These are phyloP conservation scores for Anomalospiza imberbis DNA, from an alignment of 2,797 vertebrate genomes.

Conservation along the genomic window DNA sequence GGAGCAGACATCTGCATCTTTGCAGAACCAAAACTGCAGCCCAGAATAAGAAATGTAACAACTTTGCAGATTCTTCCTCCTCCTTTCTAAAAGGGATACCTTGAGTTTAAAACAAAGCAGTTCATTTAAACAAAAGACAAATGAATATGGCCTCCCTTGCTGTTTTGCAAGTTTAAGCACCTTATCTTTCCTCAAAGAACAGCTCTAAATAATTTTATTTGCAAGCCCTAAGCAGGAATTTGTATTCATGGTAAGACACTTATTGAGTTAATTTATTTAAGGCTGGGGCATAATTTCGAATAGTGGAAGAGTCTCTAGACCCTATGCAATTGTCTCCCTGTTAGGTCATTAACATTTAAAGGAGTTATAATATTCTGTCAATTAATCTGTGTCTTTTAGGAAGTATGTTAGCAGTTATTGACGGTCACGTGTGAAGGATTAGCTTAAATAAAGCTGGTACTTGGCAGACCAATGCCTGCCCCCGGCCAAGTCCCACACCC, in stretches of 20 bases:
- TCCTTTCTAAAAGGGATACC: background rate
- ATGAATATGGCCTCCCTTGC: background rate
- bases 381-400: constrained; percentile 33
- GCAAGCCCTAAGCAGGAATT: constrained; percentile 58
- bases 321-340: constrained; percentile 42
- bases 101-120: background rate
- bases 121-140: constrained; percentile 14
- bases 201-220: constrained; percentile 63
- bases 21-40: background rate
- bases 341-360: constrained; percentile 63
- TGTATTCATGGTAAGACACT: constrained; percentile 59
- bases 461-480: background rate
- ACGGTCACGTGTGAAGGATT: background rate
- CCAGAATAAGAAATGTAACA: background rate
- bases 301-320: constrained; percentile 47
- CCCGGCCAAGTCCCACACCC: rapidly evolving
- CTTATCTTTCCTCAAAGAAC: constrained; percentile 45
- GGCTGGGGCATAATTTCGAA: constrained; percentile 56
- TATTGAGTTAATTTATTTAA: constrained; percentile 68
- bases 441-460: background rate
- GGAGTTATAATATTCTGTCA: constrained; percentile 29
- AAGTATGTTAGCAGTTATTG: constrained; percentile 26
- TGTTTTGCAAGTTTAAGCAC: constrained; percentile 50
- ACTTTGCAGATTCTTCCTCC: background rate
- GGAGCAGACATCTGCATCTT: background rate